phyloP scores from a whole-genome alignment of 2,888 invertebrate species.

The Acronicta leporina region DNA sequence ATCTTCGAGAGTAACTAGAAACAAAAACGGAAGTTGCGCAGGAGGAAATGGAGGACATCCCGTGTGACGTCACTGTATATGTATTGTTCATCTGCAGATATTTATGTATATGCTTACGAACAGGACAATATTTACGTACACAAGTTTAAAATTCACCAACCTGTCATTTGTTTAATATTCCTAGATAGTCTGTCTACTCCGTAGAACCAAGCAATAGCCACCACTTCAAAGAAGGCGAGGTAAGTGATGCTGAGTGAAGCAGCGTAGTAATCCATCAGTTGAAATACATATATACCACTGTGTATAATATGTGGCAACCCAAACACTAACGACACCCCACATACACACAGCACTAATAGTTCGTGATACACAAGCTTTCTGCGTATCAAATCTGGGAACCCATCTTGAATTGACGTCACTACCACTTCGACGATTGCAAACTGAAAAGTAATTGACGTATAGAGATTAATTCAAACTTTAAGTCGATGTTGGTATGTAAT shows the following conservation, averaged over 20 bases:
- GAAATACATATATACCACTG: slow-evolving; percentile 97
- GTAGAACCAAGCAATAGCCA: slow-evolving; percentile 97
- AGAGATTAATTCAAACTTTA: slow-evolving; percentile 17
- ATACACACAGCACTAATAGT: slow-evolving; percentile 94
- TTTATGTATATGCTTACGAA: slow-evolving; percentile 7
- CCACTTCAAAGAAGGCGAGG: slow-evolving; percentile 97
- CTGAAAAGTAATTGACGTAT: slow-evolving; percentile 84
- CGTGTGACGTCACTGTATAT: slow-evolving; percentile 44
- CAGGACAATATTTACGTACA: neutral
- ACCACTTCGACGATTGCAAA: slow-evolving; percentile 98
- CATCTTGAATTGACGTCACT: slow-evolving; percentile 97
- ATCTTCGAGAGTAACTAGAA: slow-evolving; percentile 36
- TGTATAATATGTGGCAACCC: slow-evolving; percentile 96
- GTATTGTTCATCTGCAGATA: slow-evolving; percentile 18
- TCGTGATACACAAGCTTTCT: slow-evolving; percentile 95
- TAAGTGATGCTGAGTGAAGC: slow-evolving; percentile 97
- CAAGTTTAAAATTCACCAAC: slow-evolving; percentile 73
- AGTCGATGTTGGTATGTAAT: neutral
- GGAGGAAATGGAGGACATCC: slow-evolving; percentile 48
- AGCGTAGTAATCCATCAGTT: slow-evolving; percentile 97
- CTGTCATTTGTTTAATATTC: slow-evolving; percentile 97
- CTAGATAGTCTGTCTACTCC: slow-evolving; percentile 94
- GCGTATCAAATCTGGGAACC: slow-evolving; percentile 96
- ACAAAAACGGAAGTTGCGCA: slow-evolving; percentile 47
- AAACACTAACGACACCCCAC: slow-evolving; percentile 94